phyloP scores from a whole-genome alignment of 2,888 invertebrate genomes.

The Corbicula japonica region DNA sequence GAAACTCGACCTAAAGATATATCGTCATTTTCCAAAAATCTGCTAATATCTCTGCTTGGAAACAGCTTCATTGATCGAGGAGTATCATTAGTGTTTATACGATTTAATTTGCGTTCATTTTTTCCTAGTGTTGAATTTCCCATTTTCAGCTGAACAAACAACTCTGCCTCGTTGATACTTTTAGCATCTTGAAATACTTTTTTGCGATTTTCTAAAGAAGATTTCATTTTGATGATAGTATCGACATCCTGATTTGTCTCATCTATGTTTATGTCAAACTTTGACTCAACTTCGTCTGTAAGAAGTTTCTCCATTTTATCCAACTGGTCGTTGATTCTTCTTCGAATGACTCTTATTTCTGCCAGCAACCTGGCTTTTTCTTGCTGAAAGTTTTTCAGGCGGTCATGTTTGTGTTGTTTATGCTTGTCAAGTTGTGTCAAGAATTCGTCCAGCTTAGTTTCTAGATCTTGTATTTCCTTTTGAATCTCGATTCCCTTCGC shows the following conservation, averaged over 20 bases:
- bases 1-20: neutral
- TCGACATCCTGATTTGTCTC: neutral
- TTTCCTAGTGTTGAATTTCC: neutral
- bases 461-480: neutral
- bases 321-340: neutral
- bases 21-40: neutral
- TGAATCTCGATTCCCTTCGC: neutral
- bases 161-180: neutral
- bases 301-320: slow-evolving; percentile 8
- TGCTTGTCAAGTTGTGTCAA: neutral
- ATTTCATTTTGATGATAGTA: neutral
- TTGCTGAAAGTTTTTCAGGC: neutral
- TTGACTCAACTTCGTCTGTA: neutral
- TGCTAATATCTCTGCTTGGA: neutral
- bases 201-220: neutral
- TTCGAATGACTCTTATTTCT: neutral
- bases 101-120: neutral
- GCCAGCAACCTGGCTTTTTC: neutral
- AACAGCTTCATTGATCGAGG: neutral
- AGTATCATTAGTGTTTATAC: neutral
- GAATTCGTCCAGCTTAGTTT: neutral
- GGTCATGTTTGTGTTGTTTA: neutral
- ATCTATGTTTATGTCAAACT: neutral
- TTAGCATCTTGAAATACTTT: neutral
- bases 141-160: neutral